phyloP scores from a whole-genome alignment of 2,113 vertebrate genomes.

The Malurus elegans region DNA sequence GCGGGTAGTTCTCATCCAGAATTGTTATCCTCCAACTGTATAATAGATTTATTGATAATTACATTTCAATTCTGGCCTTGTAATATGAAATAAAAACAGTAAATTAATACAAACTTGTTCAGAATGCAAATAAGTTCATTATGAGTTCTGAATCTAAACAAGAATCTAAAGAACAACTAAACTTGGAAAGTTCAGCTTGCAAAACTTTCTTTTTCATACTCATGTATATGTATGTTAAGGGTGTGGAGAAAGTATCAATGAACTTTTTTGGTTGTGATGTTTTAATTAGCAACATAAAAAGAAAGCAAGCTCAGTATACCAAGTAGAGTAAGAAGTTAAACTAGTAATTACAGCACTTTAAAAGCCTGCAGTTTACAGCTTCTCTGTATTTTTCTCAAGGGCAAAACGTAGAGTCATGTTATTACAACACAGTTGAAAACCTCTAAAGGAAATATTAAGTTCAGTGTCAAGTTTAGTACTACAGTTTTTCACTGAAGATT shows the following conservation, averaged over 20 bases:
- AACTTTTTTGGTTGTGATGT: not conserved
- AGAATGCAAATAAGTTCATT: not conserved
- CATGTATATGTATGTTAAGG: too few species aligned
- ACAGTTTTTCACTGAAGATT: not conserved
- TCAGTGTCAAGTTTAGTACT: not conserved
- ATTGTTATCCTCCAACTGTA: not conserved
- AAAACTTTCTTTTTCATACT: not conserved
- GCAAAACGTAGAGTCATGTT: not conserved
- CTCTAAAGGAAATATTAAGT: not conserved
- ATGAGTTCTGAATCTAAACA: not conserved
- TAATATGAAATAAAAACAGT: not conserved
- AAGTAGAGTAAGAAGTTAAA: not conserved
- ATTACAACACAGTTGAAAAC: not conserved
- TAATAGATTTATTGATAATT: not conserved
- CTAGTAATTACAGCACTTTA: not conserved
- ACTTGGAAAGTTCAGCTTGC: not conserved
- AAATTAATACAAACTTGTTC: not conserved
- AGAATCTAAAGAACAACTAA: not conserved
- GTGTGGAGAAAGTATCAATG: rapidly evolving
- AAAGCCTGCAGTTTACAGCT: not conserved
- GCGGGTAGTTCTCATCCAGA: not conserved
- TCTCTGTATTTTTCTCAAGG: not conserved
- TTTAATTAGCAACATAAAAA: not conserved
- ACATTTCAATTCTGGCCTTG: not conserved
- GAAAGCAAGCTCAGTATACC: not conserved